A percentile compares a stretch with the other conserved stretches of the same genome.
Evolutionary conservation across 2,113 vertebrate species (phyloP).

Genomic region (Sminthopsis crassicaudata): DNA sequence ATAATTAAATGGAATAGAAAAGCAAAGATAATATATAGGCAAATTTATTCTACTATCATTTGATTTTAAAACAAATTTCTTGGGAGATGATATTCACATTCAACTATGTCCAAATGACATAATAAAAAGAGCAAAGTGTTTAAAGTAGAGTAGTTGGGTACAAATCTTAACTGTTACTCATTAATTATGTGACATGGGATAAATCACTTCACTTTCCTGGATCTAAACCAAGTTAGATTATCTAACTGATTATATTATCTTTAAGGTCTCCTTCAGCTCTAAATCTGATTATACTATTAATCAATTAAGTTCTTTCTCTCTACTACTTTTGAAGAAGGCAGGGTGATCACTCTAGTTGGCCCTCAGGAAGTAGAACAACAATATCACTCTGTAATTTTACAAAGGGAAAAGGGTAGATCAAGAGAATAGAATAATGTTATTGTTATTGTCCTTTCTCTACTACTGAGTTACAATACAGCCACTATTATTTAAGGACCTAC

Average conservation of each 20-base stretch:
- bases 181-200: not conserved
- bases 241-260: not conserved
- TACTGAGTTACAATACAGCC: not conserved
- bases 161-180: not conserved
- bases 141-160: not conserved
- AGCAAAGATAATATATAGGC: not conserved
- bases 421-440: not conserved
- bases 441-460: not conserved
- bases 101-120: not conserved
- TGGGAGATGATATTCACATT: not conserved
- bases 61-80: not conserved
- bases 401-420: not conserved
- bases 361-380: not conserved
- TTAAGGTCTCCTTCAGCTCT: not conserved
- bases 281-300: not conserved
- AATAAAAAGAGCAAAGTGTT: not conserved
- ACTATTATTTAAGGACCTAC: not conserved
- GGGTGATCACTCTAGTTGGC: not conserved
- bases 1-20: not conserved
- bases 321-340: not conserved
- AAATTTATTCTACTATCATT: not conserved
- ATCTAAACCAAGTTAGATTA: not conserved
- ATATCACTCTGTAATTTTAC: not conserved
- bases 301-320: not conserved
- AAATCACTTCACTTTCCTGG: not conserved